These are phyloP conservation scores for Telmatherina bonti DNA, from an alignment of 2,797 vertebrate species.

Conservation along the genomic window DNA sequence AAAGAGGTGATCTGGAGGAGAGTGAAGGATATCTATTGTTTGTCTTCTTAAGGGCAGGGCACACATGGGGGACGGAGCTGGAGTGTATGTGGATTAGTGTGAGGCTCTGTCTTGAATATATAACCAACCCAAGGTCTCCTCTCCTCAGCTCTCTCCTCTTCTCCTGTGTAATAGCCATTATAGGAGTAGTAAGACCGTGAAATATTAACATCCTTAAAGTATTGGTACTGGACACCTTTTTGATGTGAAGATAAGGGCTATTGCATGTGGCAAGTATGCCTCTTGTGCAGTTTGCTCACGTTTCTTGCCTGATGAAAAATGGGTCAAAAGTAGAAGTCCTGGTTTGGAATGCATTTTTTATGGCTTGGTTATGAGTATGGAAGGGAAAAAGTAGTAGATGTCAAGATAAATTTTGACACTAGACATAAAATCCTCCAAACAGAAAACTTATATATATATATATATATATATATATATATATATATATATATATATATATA, in stretches of 20 bases:
- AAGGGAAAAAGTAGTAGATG: slow-evolving; percentile 8
- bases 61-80: slow-evolving; percentile 81
- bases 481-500: too few species aligned
- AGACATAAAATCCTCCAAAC: slow-evolving; percentile 8
- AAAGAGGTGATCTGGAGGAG: slow-evolving; percentile 83
- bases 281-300: slow-evolving; percentile 25
- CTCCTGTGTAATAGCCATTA: slow-evolving; percentile 30
- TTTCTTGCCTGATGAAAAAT: slow-evolving; percentile 44
- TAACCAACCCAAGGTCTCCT: slow-evolving; percentile 72
- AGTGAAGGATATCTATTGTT: slow-evolving; percentile 86
- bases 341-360: slow-evolving; percentile 56
- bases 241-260: slow-evolving; percentile 49
- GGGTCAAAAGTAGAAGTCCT: slow-evolving; percentile 53
- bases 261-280: slow-evolving; percentile 18
- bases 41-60: slow-evolving; percentile 86
- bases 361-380: slow-evolving; percentile 37
- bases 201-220: slow-evolving; percentile 53
- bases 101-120: slow-evolving; percentile 79
- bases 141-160: slow-evolving; percentile 22
- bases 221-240: slow-evolving; percentile 52
- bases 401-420: slow-evolving; percentile 21
- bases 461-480: too few species aligned
- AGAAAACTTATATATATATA: neutral
- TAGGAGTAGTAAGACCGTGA: slow-evolving; percentile 34
- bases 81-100: slow-evolving; percentile 84